phyloP scores from a whole-genome alignment of 2,797 vertebrate species.

The Fratercula arctica region DNA sequence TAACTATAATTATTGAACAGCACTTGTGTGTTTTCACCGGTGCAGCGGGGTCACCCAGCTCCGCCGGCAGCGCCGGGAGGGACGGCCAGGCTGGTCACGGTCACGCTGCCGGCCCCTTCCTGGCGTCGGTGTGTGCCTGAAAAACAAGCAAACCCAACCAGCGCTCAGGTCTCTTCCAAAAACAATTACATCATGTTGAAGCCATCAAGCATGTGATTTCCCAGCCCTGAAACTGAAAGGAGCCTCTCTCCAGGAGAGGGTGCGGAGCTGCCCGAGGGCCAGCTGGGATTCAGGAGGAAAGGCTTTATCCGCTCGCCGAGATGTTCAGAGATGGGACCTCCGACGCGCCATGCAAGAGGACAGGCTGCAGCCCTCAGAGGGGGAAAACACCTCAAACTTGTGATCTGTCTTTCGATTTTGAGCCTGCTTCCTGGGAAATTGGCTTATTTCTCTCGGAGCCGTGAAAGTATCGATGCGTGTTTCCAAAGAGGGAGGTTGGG shows the following conservation, averaged over 20 bases:
- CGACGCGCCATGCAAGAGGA: neutral
- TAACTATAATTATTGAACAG: neutral
- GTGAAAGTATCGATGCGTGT: accelerated
- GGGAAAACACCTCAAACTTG: neutral
- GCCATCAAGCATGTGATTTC: slow-evolving; percentile 42
- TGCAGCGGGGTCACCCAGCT: neutral
- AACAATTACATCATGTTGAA: slow-evolving; percentile 13
- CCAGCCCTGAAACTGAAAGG: neutral
- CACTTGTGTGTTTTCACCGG: neutral
- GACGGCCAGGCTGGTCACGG: neutral
- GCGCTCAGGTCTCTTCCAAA: neutral
- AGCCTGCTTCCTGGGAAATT: neutral
- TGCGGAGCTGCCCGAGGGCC: neutral
- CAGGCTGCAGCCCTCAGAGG: neutral
- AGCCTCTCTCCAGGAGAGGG: neutral
- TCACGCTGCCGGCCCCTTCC: neutral
- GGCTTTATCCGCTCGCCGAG: neutral
- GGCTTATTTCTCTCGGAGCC: neutral
- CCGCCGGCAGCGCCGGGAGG: neutral
- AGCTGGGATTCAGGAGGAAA: neutral
- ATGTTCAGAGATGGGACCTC: neutral
- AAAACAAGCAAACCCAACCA: neutral
- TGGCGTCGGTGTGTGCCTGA: neutral
- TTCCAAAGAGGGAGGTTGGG: neutral
- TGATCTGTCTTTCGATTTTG: neutral